A percentile compares a stretch with the other conserved stretches of the same genome.
Evolutionary conservation across 2,113 vertebrate genomes (phyloP).

Genomic region (Muntiacus reevesi): DNA sequence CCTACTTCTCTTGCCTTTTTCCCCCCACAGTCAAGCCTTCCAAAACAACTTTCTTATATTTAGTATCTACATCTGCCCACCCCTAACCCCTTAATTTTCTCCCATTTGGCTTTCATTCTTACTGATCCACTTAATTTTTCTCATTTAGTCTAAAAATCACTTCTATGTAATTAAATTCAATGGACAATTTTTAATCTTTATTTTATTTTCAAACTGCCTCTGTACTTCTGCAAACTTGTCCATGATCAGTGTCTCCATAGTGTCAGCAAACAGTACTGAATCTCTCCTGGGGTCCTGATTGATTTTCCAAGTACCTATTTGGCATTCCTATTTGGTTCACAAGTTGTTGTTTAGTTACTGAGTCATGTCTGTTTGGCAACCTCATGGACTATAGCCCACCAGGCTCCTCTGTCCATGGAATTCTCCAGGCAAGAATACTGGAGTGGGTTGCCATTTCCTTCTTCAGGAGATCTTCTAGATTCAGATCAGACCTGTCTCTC

Average conservation of each 20-base stretch:
- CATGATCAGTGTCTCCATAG: not conserved
- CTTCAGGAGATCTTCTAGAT: not conserved
- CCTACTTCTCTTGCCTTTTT: not conserved
- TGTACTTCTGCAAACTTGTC: not conserved
- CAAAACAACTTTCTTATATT: not conserved
- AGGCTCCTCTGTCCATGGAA: not conserved
- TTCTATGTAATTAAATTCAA: not conserved
- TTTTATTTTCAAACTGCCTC: not conserved
- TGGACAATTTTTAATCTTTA: not conserved
- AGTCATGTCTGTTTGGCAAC: not conserved
- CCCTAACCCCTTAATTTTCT: not conserved
- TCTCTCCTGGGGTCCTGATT: not conserved
- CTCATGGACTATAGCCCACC: not conserved
- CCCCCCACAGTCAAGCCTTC: not conserved
- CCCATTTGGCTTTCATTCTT: not conserved
- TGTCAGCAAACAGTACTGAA: not conserved
- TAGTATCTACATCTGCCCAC: not conserved
- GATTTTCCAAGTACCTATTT: not conserved
- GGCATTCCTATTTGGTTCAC: not conserved
- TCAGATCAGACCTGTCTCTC: not conserved
- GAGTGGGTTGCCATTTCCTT: not conserved
- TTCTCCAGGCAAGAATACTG: not conserved
- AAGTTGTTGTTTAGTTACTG: not conserved
- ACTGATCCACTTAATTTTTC: not conserved
- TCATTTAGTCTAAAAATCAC: not conserved